phyloP scores from a whole-genome alignment of 1,140 invertebrate species.

The Bombus balteatus region DNA sequence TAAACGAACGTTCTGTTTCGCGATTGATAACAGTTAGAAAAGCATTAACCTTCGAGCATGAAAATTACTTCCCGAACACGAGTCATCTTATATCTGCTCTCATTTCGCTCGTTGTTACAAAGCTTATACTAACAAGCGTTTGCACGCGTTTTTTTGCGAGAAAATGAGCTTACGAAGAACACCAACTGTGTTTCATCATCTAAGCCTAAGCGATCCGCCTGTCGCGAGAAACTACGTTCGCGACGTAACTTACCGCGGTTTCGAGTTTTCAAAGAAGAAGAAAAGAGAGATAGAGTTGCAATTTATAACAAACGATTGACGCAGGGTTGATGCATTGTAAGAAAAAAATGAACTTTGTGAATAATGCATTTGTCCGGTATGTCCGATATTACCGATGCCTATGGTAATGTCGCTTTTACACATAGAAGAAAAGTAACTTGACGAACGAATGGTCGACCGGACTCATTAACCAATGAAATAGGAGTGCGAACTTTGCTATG shows the following conservation, averaged over 20 bases:
- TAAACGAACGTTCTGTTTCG: no score
- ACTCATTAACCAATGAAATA: constrained; percentile 39
- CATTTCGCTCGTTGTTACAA: neutral
- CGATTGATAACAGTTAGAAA: no score
- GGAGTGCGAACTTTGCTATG: constrained; percentile 6
- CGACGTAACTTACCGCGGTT: neutral
- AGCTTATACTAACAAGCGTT: neutral
- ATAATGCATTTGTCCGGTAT: neutral
- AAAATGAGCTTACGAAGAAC: constrained; percentile 16
- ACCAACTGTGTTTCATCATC: constrained; percentile 24
- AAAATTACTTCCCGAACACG: neutral
- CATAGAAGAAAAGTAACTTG: constrained; percentile 32
- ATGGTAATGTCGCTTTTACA: constrained; percentile 14
- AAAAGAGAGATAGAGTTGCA: neutral
- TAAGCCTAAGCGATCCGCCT: neutral
- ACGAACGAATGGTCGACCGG: constrained; percentile 34
- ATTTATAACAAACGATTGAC: neutral
- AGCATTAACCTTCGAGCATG: no score
- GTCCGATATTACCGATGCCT: neutral
- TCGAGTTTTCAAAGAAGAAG: no score
- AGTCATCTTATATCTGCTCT: neutral
- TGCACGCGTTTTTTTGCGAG: neutral
- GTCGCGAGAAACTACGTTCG: neutral
- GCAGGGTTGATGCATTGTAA: neutral
- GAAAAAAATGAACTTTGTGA: neutral